Evolutionary conservation across 2,113 vertebrate genomes (phyloP).

Genomic region (Chaetorhynchus papuensis): DNA sequence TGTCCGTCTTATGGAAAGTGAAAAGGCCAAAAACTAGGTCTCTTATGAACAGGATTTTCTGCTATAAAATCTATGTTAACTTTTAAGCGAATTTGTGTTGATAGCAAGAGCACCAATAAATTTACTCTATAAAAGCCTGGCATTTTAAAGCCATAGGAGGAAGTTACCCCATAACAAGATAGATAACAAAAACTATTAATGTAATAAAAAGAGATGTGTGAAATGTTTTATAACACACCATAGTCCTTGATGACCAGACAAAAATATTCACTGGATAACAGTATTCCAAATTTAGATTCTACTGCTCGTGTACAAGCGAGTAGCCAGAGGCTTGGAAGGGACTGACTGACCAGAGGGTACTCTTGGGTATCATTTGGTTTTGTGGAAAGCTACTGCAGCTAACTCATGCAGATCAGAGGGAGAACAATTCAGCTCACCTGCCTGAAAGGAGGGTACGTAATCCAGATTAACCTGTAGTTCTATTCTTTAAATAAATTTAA

Average conservation of each 20-base stretch:
- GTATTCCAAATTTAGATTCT: not conserved
- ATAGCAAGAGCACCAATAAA: not conserved
- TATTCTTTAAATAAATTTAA: not conserved
- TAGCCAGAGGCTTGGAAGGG: not conserved
- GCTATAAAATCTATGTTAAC: not conserved
- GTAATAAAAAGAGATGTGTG: not conserved
- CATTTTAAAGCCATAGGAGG: not conserved
- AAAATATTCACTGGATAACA: not conserved
- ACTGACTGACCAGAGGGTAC: not conserved
- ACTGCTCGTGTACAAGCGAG: accelerated
- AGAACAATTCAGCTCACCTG: not conserved
- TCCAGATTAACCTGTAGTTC: not conserved
- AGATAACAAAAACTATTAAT: not conserved
- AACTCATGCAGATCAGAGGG: not conserved
- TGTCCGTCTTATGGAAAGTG: not conserved
- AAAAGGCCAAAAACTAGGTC: not conserved
- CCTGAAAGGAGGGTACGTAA: not conserved
- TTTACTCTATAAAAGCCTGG: not conserved
- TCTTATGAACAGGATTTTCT: not conserved
- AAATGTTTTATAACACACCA: not conserved
- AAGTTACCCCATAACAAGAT: not conserved
- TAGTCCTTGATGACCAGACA: not conserved
- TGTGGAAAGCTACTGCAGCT: not conserved
- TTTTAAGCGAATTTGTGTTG: not conserved
- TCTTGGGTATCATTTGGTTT: not conserved